Conservation (phyloP, 2,888 invertebrate genomes). For the Cheilosia variabilis region DNA sequence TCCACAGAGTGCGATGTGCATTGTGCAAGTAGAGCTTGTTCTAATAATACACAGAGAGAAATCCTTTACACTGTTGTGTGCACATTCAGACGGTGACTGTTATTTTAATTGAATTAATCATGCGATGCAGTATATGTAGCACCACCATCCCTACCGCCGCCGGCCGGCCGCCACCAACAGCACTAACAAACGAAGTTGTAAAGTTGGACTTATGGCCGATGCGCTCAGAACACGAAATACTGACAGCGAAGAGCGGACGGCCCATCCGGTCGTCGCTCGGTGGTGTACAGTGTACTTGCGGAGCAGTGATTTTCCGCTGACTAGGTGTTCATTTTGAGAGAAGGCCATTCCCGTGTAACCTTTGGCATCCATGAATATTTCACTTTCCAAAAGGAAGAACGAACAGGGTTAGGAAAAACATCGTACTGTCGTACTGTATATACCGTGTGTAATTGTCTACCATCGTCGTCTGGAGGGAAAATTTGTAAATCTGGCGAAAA, state of each 20-base stretch:
- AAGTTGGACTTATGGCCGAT: conserved; percentile 65
- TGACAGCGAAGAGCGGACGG: conserved; percentile 7
- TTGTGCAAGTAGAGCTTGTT: neutral
- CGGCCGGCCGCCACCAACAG: neutral
- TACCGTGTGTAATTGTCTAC: neutral
- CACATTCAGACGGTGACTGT: conserved; percentile 65
- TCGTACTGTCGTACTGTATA: neutral
- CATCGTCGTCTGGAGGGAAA: neutral
- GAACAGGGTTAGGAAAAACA: neutral
- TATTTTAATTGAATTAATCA: conserved; percentile 75
- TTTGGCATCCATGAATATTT: conserved; percentile 66
- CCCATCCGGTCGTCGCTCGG: neutral
- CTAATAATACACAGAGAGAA: conserved; percentile 47
- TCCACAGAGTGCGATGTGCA: conserved; percentile 3
- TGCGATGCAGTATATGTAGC: conserved; percentile 50
- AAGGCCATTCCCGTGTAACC: conserved; percentile 55
- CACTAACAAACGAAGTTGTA: conserved; percentile 26
- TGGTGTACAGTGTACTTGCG: neutral
- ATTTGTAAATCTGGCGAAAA: conserved; percentile 60
- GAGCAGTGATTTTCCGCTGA: conserved; percentile 70
- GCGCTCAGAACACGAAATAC: conserved; percentile 51
- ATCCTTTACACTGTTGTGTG: conserved; percentile 52
- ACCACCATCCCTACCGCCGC: neutral
- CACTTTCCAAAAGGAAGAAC: conserved; percentile 36
- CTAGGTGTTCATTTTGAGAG: conserved; percentile 66